phyloP scores from a whole-genome alignment of 2,113 vertebrate genomes.

The Choloepus hoffmanni region DNA sequence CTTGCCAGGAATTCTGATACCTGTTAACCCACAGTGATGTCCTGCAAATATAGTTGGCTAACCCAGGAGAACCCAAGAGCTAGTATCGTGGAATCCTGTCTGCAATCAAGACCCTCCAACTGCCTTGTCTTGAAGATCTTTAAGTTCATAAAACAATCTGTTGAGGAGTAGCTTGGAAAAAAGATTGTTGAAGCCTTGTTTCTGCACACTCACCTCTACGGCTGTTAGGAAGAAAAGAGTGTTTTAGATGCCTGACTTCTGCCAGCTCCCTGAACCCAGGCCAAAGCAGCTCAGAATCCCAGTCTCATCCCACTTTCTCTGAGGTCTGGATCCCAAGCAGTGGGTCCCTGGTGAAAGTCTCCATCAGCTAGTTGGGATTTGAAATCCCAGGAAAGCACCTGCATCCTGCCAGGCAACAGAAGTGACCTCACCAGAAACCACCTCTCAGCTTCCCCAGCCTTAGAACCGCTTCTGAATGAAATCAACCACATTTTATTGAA shows the following conservation, averaged over 20 bases:
- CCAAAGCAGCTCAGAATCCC: background rate
- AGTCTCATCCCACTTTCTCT: background rate
- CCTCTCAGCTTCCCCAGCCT: slow-evolving; percentile 45
- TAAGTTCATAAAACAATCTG: slow-evolving; percentile 32
- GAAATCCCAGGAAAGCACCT: slow-evolving; percentile 58
- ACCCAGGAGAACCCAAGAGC: background rate
- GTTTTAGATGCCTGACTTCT: background rate
- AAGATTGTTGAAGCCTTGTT: background rate
- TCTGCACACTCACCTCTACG: background rate
- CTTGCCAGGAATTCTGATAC: background rate
- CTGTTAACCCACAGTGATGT: background rate
- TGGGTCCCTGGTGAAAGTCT: background rate
- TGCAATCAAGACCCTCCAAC: background rate
- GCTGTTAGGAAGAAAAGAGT: background rate
- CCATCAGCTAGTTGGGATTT: background rate
- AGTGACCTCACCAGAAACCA: slow-evolving; percentile 72
- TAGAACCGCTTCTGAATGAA: slow-evolving; percentile 58
- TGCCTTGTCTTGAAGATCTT: background rate
- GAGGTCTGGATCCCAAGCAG: background rate
- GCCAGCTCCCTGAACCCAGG: background rate
- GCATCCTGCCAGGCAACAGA: slow-evolving; percentile 39
- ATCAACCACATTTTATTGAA: slow-evolving; percentile 42
- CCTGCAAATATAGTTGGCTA: background rate
- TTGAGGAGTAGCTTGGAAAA: background rate
- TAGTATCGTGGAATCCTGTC: background rate